Evolutionary conservation across 2,797 vertebrate species (phyloP).

Genomic region (Sebastiscus tertius): DNA sequence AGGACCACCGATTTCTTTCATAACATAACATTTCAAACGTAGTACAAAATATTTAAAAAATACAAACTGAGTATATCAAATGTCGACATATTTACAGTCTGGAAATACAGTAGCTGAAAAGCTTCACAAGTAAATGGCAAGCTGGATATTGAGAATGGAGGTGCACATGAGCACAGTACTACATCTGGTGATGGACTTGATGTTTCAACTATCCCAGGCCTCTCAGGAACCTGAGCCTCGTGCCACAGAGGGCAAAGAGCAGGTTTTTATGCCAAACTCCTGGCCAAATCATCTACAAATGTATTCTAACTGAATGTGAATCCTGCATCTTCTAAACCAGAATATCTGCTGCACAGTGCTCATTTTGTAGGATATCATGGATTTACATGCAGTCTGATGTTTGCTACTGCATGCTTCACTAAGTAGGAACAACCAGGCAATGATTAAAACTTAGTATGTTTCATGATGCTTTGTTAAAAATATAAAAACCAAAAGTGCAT

Average conservation of each 20-base stretch:
- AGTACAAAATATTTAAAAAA: slow-evolving; percentile 85
- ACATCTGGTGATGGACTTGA: slow-evolving; percentile 1
- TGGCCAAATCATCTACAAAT: neutral
- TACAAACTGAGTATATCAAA: slow-evolving; percentile 78
- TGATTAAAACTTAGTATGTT: slow-evolving; percentile 30
- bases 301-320: neutral
- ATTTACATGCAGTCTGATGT: slow-evolving; percentile 43
- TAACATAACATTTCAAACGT: slow-evolving; percentile 65
- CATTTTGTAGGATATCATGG: neutral
- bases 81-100: slow-evolving; percentile 77
- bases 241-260: neutral
- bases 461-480: slow-evolving; percentile 43
- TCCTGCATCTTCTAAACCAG: neutral
- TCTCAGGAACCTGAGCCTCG: too few relatives aligned
- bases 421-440: slow-evolving; percentile 52
- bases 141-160: slow-evolving; percentile 20
- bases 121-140: slow-evolving; percentile 35
- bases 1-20: slow-evolving; percentile 44
- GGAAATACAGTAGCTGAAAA: slow-evolving; percentile 65
- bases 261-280: neutral
- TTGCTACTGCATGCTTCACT: slow-evolving; percentile 62
- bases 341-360: slow-evolving; percentile 31
- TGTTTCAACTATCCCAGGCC: neutral
- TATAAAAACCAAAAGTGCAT: slow-evolving; percentile 40
- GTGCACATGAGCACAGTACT: slow-evolving; percentile 38